Percentiles rank a stretch among this genome's conserved stretches.
Evolutionary conservation across 2,797 vertebrate species (phyloP).

Genomic region (Meda fulgida): DNA sequence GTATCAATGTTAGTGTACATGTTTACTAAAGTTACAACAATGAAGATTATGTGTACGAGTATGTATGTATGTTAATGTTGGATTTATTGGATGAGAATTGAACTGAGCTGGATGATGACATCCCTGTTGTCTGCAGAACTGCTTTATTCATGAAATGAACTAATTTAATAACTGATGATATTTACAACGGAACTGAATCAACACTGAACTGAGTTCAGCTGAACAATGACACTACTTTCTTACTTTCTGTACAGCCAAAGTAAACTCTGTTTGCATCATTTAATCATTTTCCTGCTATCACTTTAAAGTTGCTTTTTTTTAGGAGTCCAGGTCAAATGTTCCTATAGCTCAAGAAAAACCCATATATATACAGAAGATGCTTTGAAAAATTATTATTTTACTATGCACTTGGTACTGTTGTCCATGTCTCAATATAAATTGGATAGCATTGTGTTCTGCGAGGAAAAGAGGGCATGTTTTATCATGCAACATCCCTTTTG

Average conservation of each 20-base stretch:
- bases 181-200: not conserved
- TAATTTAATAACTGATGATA: not conserved
- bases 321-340: not conserved
- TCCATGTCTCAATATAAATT: not conserved
- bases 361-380: no score
- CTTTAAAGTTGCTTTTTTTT: not conserved
- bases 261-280: no score
- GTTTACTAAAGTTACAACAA: not conserved
- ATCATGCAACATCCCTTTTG: slow-evolving; percentile 34
- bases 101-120: not conserved
- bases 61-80: not conserved
- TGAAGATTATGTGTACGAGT: not conserved
- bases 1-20: not conserved
- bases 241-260: no score
- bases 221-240: not conserved
- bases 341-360: no score
- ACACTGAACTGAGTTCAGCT: no score
- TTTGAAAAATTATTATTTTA: no score
- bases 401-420: not conserved
- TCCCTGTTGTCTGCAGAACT: not conserved
- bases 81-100: not conserved
- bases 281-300: no score
- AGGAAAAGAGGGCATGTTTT: slow-evolving; percentile 31
- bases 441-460: not conserved
- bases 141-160: not conserved